A percentile compares a stretch with the other conserved stretches of the same genome.
Conservation (phyloP, 2,888 invertebrate genomes). For the Sclerodermus sp. region DNA sequence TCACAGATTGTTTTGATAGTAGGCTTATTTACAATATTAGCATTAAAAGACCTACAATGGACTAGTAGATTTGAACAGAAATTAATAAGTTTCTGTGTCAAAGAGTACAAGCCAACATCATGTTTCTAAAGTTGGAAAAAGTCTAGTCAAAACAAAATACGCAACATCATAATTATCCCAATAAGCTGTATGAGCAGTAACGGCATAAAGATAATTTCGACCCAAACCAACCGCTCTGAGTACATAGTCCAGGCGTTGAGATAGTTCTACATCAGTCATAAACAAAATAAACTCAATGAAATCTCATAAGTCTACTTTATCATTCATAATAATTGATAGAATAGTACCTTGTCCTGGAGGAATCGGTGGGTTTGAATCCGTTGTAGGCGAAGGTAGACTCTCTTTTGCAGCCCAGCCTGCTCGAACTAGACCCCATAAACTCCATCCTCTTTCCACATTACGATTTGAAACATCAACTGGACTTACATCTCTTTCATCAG, state of each 20-base stretch:
- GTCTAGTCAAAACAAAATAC: constrained; percentile 63
- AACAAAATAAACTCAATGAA: no score
- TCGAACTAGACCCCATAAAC: constrained; percentile 58
- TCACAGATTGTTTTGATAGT: constrained; percentile 56
- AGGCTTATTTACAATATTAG: constrained; percentile 42
- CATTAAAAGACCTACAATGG: constrained; percentile 39
- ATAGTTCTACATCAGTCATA: constrained; percentile 61
- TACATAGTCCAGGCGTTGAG: constrained; percentile 65
- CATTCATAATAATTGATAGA: no score
- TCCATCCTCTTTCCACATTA: constrained; percentile 56
- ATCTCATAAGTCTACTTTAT: background rate
- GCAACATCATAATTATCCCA: constrained; percentile 69
- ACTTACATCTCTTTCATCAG: constrained; percentile 46
- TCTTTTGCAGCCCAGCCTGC: constrained; percentile 55
- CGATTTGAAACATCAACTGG: constrained; percentile 45
- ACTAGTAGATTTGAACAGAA: constrained; percentile 40
- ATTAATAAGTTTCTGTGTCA: constrained; percentile 26
- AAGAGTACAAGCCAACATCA: constrained; percentile 50
- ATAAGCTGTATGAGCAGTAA: constrained; percentile 68
- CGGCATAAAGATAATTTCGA: constrained; percentile 63
- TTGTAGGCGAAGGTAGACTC: constrained; percentile 52
- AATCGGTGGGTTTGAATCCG: constrained; percentile 49
- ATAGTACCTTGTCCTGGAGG: constrained; percentile 58
- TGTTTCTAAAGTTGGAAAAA: constrained; percentile 59
- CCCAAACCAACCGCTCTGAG: constrained; percentile 63